Evolutionary conservation across 2,888 invertebrate species (phyloP).

Genomic region (Ptychoptera contaminata): DNA sequence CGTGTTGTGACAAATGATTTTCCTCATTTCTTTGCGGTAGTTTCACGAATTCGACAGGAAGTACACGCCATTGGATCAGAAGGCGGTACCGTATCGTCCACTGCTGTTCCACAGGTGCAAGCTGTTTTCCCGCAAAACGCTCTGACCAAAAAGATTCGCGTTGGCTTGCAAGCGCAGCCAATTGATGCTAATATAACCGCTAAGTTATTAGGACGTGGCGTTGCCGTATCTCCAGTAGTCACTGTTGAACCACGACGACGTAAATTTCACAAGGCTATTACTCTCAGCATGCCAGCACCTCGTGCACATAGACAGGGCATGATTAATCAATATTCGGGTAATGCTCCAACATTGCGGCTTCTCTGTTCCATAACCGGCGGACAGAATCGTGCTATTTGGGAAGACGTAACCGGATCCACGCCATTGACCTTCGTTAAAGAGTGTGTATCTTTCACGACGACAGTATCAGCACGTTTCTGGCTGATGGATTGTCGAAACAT

Average conservation of each 20-base stretch:
- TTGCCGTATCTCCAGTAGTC: slow-evolving; percentile 93
- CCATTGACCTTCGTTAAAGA: slow-evolving; percentile 92
- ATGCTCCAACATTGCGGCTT: slow-evolving; percentile 72
- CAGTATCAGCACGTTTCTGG: slow-evolving; percentile 96
- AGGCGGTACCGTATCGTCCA: slow-evolving; percentile 91
- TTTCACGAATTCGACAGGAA: slow-evolving; percentile 89
- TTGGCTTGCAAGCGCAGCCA: slow-evolving; percentile 94
- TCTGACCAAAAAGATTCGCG: slow-evolving; percentile 97
- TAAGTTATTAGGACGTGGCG: slow-evolving; percentile 86
- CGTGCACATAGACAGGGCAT: slow-evolving; percentile 44
- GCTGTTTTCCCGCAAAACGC: slow-evolving; percentile 86
- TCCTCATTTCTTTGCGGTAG: slow-evolving; percentile 95
- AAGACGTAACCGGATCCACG: slow-evolving; percentile 97
- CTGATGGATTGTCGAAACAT: slow-evolving; percentile 96
- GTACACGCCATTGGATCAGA: slow-evolving; percentile 94
- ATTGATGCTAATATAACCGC: slow-evolving; percentile 70
- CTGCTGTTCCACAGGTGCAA: slow-evolving; percentile 76
- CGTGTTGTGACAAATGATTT: slow-evolving; percentile 92
- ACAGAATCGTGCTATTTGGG: slow-evolving; percentile 94
- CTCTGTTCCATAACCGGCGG: slow-evolving; percentile 95
- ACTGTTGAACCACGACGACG: slow-evolving; percentile 94
- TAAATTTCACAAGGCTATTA: slow-evolving; percentile 98
- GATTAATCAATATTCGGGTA: slow-evolving; percentile 71
- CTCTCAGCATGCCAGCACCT: slow-evolving; percentile 85
- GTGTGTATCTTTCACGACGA: slow-evolving; percentile 96